Base-by-base conservation (phyloP, 2,113 vertebrate genomes). In the Sialia sialis region DNA sequence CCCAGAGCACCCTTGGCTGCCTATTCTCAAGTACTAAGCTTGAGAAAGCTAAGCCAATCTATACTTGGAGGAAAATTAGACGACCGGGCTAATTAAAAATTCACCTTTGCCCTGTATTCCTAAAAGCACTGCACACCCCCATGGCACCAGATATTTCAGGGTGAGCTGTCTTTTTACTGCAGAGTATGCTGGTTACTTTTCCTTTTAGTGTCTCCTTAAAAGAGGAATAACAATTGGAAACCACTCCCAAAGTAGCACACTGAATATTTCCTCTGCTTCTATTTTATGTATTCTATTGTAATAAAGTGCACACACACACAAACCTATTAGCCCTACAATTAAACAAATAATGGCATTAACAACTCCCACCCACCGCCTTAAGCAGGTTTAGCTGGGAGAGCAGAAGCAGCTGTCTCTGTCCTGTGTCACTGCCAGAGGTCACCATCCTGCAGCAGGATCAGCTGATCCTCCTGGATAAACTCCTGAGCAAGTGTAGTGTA, bases 391-490 rank as follows among this genome's bases (percentile, higher is more conserved):
- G 63, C 51, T 76, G 59, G 67, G 90, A 94, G 88, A 88, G 79
- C 49, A 84, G 94, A 86, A 92, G 83, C 94, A 96, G 95, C 94
- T 96, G 94, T 87, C 90, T 94, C 84, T 86, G 75, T 83, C 92
- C 88, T 73, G 67, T 41, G 38, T 69, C 52, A 88, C 95, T 96
- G 92, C 95, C 94, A 96, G 90, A 96, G 95, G 94, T 96, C 96
- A 95, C 92, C 79, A 95, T 96, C 68, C 79, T 92, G 67, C 64
- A 84, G 72, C 4, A 1, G 86, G 88, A 95, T 94, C 95, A 96
- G 96, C 94, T 96, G 96, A 96, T 96, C 90, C 83, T 88, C 75
- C 90, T 93, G 94, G 88, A 95, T 96, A 92, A 95, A 94, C 23
- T 92, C 94, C 83, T 92, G 67, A 90, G 75, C 83, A 93, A 95